Base-by-base conservation (phyloP, 2,797 vertebrate genomes). In the Atherinosoma microstoma region DNA sequence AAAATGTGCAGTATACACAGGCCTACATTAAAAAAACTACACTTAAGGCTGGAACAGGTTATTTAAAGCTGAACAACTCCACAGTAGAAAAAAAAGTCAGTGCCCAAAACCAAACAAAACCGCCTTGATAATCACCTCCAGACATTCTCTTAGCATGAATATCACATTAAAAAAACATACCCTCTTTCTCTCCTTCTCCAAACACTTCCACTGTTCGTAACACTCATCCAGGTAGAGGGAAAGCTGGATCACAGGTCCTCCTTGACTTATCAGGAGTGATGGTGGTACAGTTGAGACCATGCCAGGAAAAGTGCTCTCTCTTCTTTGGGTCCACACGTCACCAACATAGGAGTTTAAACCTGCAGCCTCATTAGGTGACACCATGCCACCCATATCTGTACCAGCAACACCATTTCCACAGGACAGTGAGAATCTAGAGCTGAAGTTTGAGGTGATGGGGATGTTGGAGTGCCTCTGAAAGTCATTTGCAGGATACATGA, bases 131-230 rank as follows among this genome's bases (percentile, higher is more conserved):
- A 47, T 24, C 0, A 35, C 5, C 9, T 24, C 18, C 4, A 4
- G 24, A 42, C 4, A 20, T 0, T 0, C 2, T 45, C 11, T 36
- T 20, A 29, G 1, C 64, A 15, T 64, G 3, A 42, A 59, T 64
- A 58, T 22, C 6, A n/a, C 6, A 35, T 64, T 64, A 61, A 1
- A 0, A 64, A 70, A 64, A 1, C 75, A 89, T 95, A 99, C 98
- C 96, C 93, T 96, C 89, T 97, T 97, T 75, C 97, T 95, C 73
- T 98, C 97, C 83, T 95, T 96, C 89, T 97, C 95, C 92, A 99
- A 87, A 89, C 93, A 89, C 91, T 85, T 96, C 94, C 94, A 96
- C 80, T 98, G 96, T 67, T 97, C 95, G 1, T 92, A 96, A 79
- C 97, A 97, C 72, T 98, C 94, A 18, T 98, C 96, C 72, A 98